Evolutionary conservation across 2,888 invertebrate species (phyloP), one percentile per base, ranked within the genome.

Genomic region (Lasioglossum marginatum): DNA sequence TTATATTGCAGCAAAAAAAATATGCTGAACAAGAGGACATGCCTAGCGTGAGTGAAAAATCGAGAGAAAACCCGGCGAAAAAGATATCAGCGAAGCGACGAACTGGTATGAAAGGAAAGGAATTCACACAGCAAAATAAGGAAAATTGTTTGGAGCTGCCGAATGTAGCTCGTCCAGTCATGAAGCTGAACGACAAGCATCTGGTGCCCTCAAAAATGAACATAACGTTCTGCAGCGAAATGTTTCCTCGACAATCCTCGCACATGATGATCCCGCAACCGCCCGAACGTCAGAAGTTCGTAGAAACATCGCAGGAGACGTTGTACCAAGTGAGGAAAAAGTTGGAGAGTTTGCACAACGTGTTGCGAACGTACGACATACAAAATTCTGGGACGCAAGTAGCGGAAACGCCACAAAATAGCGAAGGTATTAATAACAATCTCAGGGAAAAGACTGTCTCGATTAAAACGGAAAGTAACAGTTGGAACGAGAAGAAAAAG

Each of bases 261-360:
- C 78, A 74, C 45, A 12, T 40, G 31, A n/a, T 85, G 12, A 23
- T 76, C 23, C 19, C 79, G 14, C 77, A 71, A 12, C 43, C 75
- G 27, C 68, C 31, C 4, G 60, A 77, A 45, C n/a, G 60, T 10
- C 71, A 66, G 1, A 81, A 79, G 19, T 73, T 71, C 14, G 74
- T 77, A 16, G 72, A 82, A 16, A 57, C 82, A 31, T 88, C 89
- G 12, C 83, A 83, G 8, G 87, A 90, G 60, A 89, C 90, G 16
- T 85, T 94, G n/a, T 77, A 89, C 63, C 82, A 89, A 31, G 92
- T 94, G 1, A 91, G 88, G 74, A 87, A 89, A 14, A 92, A 88
- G 63, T 81, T 94, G 40, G 91, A 92, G 68, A 91, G 88, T 78
- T 84, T 94, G 23, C 92, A 94, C 71, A 86, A 89, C 27, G 90